Evolutionary conservation across 2,888 invertebrate species (phyloP), one percentile per base, ranked within the genome.

Genomic region (Xanthorhoe spadicearia): DNA sequence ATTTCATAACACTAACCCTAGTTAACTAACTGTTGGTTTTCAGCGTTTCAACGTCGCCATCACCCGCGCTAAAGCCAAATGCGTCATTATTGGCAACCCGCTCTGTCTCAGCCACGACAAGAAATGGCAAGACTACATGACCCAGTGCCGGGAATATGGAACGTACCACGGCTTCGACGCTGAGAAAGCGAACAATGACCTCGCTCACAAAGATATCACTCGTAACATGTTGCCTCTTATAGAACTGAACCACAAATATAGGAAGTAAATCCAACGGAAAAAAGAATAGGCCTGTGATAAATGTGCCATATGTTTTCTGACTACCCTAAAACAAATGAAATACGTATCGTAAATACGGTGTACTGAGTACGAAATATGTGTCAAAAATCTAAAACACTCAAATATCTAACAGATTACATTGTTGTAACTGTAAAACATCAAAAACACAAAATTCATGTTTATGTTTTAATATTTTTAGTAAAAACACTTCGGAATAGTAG

Each of bases 31-130:
- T 9, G 1, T 15, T 49, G 13, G 1, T 13, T 61, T 62, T 9
- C 57, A 63, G 63, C 55, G 63, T 50, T 63, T 63, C 63, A 63
- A 63, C 57, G 63, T 63, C 5, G 95, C 96, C 0, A 77, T 97
- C 7, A 96, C 96, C 0, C 88, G 97, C 63, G 96, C 96, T 0
- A 95, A 95, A 83, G 94, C 95, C n/a, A 94, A 96, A 68, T 83
- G 96, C n/a, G 94, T 97, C 32, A 88, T 87, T 23, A 74, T 88
- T 84, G 96, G 84, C 81, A 95, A 91, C 90, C 95, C 81, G 48
- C 72, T 83, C 0, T 90, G 92, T 13, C 79, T 94, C 32, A 77
- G 82, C 35, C 84, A 83, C 58, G 81, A 84, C 46, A 66, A 78
- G 5, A 84, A 87, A 67, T 94, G 94, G 94, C 73, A 74, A 9